Base-by-base conservation (phyloP, 1,140 invertebrate species). In the Drosophila erecta region DNA sequence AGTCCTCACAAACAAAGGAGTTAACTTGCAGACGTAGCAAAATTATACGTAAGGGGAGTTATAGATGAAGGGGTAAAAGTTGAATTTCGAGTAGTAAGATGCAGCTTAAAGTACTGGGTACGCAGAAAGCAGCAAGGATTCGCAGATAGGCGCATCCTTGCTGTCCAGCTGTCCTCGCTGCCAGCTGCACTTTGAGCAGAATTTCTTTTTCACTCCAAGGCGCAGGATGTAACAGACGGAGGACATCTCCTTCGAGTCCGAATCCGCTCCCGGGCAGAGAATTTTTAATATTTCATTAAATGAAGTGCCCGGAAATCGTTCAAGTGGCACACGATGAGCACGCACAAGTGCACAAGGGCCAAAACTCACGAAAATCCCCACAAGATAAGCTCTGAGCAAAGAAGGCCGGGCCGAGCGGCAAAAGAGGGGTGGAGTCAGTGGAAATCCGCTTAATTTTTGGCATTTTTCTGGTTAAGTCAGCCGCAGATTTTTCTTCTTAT, bases 201-300 rank as follows among this genome's bases (percentile, higher is more conserved):
- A 22, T 69, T 70, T 69, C 60, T 35, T 66, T 66, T 50, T 65
- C 24, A 35, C 17, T 41, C 44, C n/a, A 24, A 30, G 37, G 10
- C 17, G 11, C 24, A 55, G 27, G 35, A 33, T 47, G 44, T 27
- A 22, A 46, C 35, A 15, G 7, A 44, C 38, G 20, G 6, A 67
- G 64, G 46, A 67, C 64, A 67, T 43, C 44, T 70, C 51, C 66
- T 57, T 56, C 27, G 66, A 66, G 66, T 64, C 47, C 70, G 70
- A 50, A 43, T 56, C 64, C 46, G 65, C 35, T 47, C 41, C 17
- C 8, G 17, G 49, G 47, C 44, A 69, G 85, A 57, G 89, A 91
- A 80, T 90, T 91, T 91, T 91, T 90, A 91, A 91, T 91, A 91
- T 91, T 91, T 91, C 90, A 91, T 91, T 90, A 91, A 91, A 91